phyloP scores from a whole-genome alignment of 2,888 invertebrate species.

The Mantis religiosa region DNA sequence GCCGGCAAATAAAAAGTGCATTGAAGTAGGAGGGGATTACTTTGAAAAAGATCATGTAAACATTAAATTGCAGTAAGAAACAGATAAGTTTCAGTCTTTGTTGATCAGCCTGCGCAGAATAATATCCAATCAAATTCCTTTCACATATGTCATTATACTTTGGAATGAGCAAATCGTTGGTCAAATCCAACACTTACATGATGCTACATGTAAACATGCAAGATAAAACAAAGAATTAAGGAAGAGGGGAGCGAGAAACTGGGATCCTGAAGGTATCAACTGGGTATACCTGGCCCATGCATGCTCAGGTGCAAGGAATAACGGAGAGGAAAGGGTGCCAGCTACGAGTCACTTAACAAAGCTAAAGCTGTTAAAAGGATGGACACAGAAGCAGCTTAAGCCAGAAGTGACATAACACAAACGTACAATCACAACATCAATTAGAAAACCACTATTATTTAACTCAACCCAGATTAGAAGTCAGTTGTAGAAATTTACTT shows the following conservation, averaged over 20 bases:
- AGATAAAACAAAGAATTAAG: not conserved
- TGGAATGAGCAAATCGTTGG: too few species aligned
- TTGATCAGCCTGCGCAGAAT: too few species aligned
- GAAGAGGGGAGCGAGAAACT: slow-evolving; percentile 32
- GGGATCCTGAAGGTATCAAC: slow-evolving; percentile 43
- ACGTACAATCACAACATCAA: not conserved
- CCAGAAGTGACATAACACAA: slow-evolving; percentile 3
- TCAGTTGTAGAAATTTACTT: not conserved
- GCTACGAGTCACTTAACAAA: slow-evolving; percentile 16
- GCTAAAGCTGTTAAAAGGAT: slow-evolving; percentile 16
- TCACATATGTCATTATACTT: too few species aligned
- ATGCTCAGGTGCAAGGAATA: slow-evolving; percentile 26
- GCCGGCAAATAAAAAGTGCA: too few species aligned
- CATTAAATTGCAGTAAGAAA: too few species aligned
- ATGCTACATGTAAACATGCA: not conserved
- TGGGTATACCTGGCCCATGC: slow-evolving; percentile 45
- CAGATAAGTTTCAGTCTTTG: too few species aligned
- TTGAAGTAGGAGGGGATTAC: too few species aligned
- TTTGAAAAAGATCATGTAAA: too few species aligned
- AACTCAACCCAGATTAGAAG: not conserved
- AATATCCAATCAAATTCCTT: too few species aligned
- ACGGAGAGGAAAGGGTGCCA: not conserved
- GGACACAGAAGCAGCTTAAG: slow-evolving; percentile 10
- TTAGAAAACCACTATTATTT: not conserved
- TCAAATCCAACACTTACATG: too few species aligned